Evolutionary conservation across 2,888 invertebrate genomes (phyloP).

Genomic region (Pardosa pseudoannulata): DNA sequence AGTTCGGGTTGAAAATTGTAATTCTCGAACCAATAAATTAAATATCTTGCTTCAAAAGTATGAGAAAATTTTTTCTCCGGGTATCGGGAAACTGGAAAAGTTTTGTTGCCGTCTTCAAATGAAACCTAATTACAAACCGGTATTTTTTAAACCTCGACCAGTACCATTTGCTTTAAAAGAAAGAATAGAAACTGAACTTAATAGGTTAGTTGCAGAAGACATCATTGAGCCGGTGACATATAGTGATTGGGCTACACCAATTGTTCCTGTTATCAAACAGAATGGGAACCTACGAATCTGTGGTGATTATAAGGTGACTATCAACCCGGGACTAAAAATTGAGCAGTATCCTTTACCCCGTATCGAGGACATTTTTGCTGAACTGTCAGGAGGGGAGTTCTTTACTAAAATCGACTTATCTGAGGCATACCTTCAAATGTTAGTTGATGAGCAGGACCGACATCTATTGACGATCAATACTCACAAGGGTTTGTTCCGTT

Average conservation of each 20-base stretch:
- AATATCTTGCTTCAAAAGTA: constrained; percentile 50
- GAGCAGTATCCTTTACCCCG: constrained; percentile 75
- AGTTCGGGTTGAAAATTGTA: constrained; percentile 47
- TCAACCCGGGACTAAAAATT: constrained; percentile 74
- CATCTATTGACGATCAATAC: constrained; percentile 75
- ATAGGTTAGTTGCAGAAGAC: constrained; percentile 50
- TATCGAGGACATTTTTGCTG: constrained; percentile 32
- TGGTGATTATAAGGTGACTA: constrained; percentile 75
- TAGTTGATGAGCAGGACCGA: constrained; percentile 75
- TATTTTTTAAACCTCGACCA: constrained; percentile 55
- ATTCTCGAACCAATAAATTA: constrained; percentile 47
- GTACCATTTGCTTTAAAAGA: constrained; percentile 52
- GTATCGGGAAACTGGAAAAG: constrained; percentile 47
- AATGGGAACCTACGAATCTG: constrained; percentile 76
- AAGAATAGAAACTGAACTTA: constrained; percentile 50
- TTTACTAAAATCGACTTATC: constrained; percentile 76
- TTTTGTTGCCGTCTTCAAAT: constrained; percentile 55
- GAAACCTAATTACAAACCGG: constrained; percentile 53
- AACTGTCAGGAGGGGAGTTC: background rate
- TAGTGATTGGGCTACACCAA: constrained; percentile 51
- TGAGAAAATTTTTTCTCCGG: constrained; percentile 46
- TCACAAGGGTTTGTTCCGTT: constrained; percentile 74
- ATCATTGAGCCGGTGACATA: constrained; percentile 52
- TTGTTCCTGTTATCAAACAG: constrained; percentile 53
- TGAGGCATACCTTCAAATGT: constrained; percentile 77